Conservation (phyloP, 1,140 invertebrate genomes). For the Parasteatoda tepidariorum region DNA sequence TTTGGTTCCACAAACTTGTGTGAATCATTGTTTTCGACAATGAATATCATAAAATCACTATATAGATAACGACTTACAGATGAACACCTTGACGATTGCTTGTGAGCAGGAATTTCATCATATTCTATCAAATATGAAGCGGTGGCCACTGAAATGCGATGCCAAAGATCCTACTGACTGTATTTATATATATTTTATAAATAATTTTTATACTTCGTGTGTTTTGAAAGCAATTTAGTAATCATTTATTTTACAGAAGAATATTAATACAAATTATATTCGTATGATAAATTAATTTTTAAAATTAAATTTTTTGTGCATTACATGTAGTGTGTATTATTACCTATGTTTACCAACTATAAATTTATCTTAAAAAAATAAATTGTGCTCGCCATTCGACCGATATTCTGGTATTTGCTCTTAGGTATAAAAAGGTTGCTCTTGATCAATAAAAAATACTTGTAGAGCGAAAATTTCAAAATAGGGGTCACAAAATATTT, state of each 20-base stretch:
- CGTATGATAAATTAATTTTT: not conserved
- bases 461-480: too few species aligned
- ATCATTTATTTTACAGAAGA: not conserved
- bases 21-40: too few species aligned
- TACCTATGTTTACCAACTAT: not conserved
- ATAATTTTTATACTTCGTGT: not conserved
- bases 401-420: too few species aligned
- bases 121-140: not conserved
- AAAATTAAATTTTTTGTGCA: not conserved
- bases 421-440: too few species aligned
- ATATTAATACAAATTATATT: not conserved
- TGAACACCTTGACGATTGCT: too few species aligned
- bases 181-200: not conserved
- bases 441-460: too few species aligned
- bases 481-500: too few species aligned
- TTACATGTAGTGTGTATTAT: not conserved
- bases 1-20: constrained; percentile 4
- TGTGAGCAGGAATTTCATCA: too few species aligned
- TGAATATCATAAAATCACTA: too few species aligned
- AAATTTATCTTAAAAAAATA: constrained; percentile 2
- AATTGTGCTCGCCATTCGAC: not conserved
- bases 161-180: constrained; percentile 11
- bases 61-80: too few species aligned
- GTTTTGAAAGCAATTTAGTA: not conserved
- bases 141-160: not conserved